Conservation (phyloP, 2,113 vertebrate species). For the Collichthys lucidus region DNA sequence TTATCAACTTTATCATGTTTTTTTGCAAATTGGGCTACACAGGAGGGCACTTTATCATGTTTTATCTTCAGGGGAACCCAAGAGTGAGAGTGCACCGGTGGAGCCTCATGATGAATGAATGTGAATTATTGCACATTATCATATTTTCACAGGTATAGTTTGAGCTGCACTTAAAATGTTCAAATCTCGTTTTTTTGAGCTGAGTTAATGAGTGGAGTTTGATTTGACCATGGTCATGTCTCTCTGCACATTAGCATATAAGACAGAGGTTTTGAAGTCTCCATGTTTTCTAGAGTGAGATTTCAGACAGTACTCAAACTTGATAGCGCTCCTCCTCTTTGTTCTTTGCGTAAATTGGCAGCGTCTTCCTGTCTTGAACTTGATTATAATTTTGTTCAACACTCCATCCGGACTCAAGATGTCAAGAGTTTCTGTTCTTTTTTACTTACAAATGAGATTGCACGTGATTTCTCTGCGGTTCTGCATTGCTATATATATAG, state of each 20-base stretch:
- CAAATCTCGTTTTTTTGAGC: too few species aligned
- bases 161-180: too few species aligned
- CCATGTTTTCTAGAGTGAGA: not conserved
- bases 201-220: too few species aligned
- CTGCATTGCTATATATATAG: not conserved
- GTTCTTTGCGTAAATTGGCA: constrained; percentile 39
- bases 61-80: too few species aligned
- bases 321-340: not conserved
- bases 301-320: not conserved
- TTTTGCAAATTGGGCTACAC: too few species aligned
- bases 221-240: not conserved
- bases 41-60: too few species aligned
- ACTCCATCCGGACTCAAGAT: constrained; percentile 27
- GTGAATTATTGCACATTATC: too few species aligned
- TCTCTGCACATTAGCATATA: not conserved
- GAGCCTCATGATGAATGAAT: too few species aligned
- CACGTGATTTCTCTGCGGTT: constrained; percentile 19
- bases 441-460: constrained; percentile 34
- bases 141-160: too few species aligned
- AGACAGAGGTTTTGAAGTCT: not conserved
- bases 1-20: too few species aligned
- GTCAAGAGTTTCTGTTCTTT: constrained; percentile 22
- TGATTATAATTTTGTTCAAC: constrained; percentile 14
- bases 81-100: too few species aligned
- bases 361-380: constrained; percentile 9